Percentiles rank a stretch among this genome's conserved stretches.
These are phyloP conservation scores for Tigriopus japonicus DNA, from an alignment of 1,140 invertebrate species.

Conservation along the genomic window DNA sequence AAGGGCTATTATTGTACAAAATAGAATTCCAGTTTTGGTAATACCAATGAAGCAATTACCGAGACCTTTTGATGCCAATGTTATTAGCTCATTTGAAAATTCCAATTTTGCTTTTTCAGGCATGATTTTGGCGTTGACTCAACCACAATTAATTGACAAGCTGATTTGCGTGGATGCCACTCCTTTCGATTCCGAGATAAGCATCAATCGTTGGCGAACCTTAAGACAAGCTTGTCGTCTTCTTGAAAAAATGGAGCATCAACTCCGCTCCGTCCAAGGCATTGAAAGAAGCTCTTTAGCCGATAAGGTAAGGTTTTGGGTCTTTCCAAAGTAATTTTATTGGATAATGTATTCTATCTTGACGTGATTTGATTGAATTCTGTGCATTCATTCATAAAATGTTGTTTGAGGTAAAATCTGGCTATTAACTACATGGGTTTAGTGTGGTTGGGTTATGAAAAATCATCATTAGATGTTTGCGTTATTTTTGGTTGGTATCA, in stretches of 20 bases:
- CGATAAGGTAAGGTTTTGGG: neutral
- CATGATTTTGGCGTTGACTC: constrained; percentile 51
- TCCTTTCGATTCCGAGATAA: constrained; percentile 46
- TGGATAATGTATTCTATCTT: neutral
- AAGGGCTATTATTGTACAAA: too few species aligned
- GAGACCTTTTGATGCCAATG: too few species aligned
- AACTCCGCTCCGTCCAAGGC: constrained; percentile 13
- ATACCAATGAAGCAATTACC: too few species aligned
- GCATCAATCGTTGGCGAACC: constrained; percentile 38
- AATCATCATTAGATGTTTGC: too few species aligned
- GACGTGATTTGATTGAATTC: too few species aligned
- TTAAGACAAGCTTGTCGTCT: constrained; percentile 6
- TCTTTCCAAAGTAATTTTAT: neutral
- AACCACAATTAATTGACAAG: constrained; percentile 55
- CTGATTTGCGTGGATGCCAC: constrained; percentile 66
- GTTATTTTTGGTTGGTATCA: too few species aligned
- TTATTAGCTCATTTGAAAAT: too few species aligned
- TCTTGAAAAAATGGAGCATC: constrained; percentile 15
- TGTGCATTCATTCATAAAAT: too few species aligned
- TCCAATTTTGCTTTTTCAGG: constrained; percentile 30
- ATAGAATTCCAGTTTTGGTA: too few species aligned
- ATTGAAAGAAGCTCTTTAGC: constrained; percentile 11
- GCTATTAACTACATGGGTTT: too few species aligned
- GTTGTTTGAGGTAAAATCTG: too few species aligned
- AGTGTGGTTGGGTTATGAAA: too few species aligned